These are phyloP conservation scores for Araneus ventricosus DNA, from an alignment of 1,140 invertebrate species.

Conservation along the genomic window DNA sequence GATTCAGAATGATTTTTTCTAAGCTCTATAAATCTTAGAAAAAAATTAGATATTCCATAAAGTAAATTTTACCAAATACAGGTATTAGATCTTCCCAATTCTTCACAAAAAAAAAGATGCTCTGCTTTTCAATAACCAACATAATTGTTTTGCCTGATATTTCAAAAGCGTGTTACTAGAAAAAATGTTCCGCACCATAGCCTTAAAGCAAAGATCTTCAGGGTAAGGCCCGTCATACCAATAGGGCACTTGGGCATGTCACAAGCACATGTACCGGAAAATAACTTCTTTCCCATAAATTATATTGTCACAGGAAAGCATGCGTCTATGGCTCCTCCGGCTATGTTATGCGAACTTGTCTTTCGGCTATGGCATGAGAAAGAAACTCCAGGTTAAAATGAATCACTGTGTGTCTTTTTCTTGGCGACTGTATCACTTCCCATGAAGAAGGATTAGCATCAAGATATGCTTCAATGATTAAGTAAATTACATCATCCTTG, in stretches of 20 bases:
- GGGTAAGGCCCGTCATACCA: not conserved
- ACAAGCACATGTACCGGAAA: not conserved
- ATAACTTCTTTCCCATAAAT: constrained; percentile 9
- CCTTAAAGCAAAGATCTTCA: not conserved
- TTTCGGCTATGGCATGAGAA: not conserved
- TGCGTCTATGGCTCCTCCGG: not conserved
- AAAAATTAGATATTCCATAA: too few relatives aligned
- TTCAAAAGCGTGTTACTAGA: not conserved
- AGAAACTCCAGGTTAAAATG: not conserved
- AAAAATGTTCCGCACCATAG: not conserved
- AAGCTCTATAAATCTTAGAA: too few relatives aligned
- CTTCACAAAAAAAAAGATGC: too few relatives aligned
- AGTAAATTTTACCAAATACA: too few relatives aligned
- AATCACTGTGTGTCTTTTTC: not conserved
- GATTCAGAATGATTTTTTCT: too few relatives aligned
- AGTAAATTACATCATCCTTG: not conserved
- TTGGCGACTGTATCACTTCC: not conserved
- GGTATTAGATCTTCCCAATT: too few relatives aligned
- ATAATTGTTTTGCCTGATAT: not conserved
- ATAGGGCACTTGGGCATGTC: not conserved
- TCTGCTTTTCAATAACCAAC: not conserved
- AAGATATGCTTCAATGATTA: not conserved
- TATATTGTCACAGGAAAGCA: not conserved
- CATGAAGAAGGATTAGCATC: not conserved
- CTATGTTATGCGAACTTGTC: not conserved